These are phyloP conservation scores for Zhuqinia jingwanae DNA, from an alignment of 2,888 invertebrate species.

Conservation along the genomic window DNA sequence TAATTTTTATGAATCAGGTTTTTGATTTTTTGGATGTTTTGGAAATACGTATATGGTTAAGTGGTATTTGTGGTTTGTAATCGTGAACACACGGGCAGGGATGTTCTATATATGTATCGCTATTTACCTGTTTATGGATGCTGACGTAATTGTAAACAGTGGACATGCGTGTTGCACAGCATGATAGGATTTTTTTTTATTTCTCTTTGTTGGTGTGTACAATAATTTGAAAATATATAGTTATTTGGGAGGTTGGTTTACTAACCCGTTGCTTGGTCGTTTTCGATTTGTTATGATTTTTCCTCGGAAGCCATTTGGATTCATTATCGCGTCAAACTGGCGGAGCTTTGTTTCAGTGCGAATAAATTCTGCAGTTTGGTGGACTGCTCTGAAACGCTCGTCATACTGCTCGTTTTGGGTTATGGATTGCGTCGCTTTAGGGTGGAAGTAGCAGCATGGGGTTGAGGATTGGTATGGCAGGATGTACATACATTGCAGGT, in stretches of 20 bases:
- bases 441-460: conserved; percentile 53
- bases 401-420: conserved; percentile 67
- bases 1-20: too few relatives aligned
- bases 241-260: not conserved
- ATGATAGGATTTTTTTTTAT: not conserved
- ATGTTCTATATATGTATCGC: too few relatives aligned
- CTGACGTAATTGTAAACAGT: conserved; percentile 5
- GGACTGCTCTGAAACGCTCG: conserved; percentile 72
- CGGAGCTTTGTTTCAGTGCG: conserved; percentile 50
- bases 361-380: conserved; percentile 69
- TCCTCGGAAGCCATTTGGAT: conserved; percentile 49
- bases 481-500: conserved; percentile 32
- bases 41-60: too few relatives aligned
- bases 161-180: not conserved
- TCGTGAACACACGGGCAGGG: too few relatives aligned
- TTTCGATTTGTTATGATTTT: not conserved
- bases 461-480: not conserved
- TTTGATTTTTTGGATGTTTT: too few relatives aligned
- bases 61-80: not conserved
- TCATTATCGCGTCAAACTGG: conserved; percentile 56
- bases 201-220: not conserved
- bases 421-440: too few relatives aligned
- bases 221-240: not conserved
- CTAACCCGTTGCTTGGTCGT: not conserved
- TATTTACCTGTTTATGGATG: not conserved